Percentiles rank a stretch among this genome's conserved stretches.
phyloP scores from a whole-genome alignment of 2,888 invertebrate species.

The Eumacrocentrus americanus region DNA sequence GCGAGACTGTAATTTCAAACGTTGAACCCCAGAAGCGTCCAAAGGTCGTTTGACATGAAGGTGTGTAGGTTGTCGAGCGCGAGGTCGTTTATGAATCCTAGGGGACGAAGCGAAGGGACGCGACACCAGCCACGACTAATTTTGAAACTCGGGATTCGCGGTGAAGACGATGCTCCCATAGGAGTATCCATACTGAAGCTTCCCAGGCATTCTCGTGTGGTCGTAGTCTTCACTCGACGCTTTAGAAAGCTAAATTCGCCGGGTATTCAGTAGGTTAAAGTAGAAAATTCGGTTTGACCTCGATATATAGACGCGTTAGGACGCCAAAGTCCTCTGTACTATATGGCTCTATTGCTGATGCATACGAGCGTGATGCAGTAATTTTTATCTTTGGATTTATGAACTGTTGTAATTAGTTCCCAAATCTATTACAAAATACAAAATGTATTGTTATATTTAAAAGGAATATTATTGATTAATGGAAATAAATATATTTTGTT shows the following conservation, averaged over 20 bases:
- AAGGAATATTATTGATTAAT: too few species aligned
- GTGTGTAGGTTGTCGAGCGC: constrained; percentile 28
- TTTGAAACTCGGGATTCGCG: constrained; percentile 44
- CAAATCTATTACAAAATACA: too few species aligned
- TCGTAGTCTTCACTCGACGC: constrained; percentile 30
- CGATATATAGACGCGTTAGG: constrained; percentile 50
- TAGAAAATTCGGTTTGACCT: constrained; percentile 62
- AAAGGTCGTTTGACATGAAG: constrained; percentile 20
- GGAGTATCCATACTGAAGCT: constrained; percentile 10
- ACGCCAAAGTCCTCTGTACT: constrained; percentile 23
- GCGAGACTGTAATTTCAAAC: constrained; percentile 4
- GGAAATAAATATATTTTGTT: too few species aligned
- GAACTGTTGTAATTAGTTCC: background rate
- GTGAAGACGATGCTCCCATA: constrained; percentile 38
- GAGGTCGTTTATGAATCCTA: constrained; percentile 44
- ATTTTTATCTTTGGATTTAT: constrained; percentile 13
- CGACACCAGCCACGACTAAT: constrained; percentile 43
- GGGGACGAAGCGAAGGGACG: constrained; percentile 31
- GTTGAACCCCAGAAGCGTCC: constrained; percentile 14
- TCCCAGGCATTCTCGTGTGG: constrained; percentile 28
- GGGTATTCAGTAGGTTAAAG: constrained; percentile 61
- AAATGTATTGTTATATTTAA: too few species aligned
- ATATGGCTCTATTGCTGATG: too few species aligned
- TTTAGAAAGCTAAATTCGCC: constrained; percentile 62
- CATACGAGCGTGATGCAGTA: constrained; percentile 12